These are phyloP conservation scores for Grammomys surdaster DNA, from an alignment of 2,113 vertebrate genomes.

Conservation along the genomic window DNA sequence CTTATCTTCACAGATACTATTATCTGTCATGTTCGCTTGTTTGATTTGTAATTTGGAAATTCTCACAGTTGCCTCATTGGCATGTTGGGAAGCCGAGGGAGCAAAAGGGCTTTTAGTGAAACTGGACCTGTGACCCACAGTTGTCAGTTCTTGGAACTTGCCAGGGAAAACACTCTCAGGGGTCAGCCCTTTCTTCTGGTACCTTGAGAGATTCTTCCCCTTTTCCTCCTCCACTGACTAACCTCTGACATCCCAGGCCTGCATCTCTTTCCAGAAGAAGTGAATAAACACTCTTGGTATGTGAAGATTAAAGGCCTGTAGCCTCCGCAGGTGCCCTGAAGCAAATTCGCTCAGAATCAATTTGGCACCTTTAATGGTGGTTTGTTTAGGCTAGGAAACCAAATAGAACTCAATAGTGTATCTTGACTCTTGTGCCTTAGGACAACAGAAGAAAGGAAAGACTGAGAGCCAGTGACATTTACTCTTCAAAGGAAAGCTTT, in stretches of 20 bases:
- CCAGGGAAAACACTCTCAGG: conserved; percentile 32
- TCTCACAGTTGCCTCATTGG: background rate
- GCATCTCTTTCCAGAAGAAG: conserved; percentile 50
- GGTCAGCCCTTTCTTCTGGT: background rate
- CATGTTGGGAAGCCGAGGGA: background rate
- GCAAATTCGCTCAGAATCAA: conserved; percentile 58
- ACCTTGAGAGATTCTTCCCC: background rate
- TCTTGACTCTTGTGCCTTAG: conserved; percentile 61
- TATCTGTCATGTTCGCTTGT: conserved; percentile 31
- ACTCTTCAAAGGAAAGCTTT: conserved; percentile 73
- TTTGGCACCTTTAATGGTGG: conserved; percentile 61
- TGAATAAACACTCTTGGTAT: conserved; percentile 30
- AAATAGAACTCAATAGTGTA: conserved; percentile 67
- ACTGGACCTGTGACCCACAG: conserved; percentile 50
- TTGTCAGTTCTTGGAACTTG: conserved; percentile 2
- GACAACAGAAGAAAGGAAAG: conserved; percentile 1
- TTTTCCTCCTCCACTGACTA: conserved; percentile 45
- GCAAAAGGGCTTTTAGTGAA: background rate
- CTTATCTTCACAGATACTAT: conserved; percentile 3
- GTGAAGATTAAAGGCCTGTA: background rate
- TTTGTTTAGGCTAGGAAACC: conserved; percentile 70
- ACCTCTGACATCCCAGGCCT: conserved; percentile 53
- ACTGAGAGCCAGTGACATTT: conserved; percentile 63
- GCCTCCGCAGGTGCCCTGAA: conserved; percentile 17
- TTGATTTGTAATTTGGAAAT: conserved; percentile 21